These are phyloP conservation scores for Zaprionus inermis DNA, from an alignment of 1,140 invertebrate species.

Conservation along the genomic window DNA sequence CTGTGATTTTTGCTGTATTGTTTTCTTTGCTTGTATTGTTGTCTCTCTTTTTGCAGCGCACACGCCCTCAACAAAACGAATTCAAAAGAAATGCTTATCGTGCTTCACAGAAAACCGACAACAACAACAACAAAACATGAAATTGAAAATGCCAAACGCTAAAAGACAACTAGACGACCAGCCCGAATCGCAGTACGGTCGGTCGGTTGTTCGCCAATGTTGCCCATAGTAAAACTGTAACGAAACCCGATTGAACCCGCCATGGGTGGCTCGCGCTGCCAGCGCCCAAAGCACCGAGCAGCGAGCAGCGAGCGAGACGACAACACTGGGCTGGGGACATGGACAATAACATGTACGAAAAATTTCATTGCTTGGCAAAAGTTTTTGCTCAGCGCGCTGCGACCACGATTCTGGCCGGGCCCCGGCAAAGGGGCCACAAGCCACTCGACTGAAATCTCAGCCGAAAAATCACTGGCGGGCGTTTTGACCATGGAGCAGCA, in stretches of 20 bases:
- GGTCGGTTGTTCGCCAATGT: conserved; percentile 53
- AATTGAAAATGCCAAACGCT: conserved; percentile 82
- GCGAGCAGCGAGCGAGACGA: conserved; percentile 41
- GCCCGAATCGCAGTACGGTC: neutral
- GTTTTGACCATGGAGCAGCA: conserved; percentile 42
- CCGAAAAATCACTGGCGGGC: conserved; percentile 76
- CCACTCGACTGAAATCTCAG: conserved; percentile 63
- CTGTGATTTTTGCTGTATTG: conserved; percentile 68
- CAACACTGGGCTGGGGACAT: conserved; percentile 66
- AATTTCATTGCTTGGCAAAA: conserved; percentile 73
- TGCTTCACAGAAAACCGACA: conserved; percentile 77
- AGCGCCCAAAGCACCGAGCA: conserved; percentile 35
- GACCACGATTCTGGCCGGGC: conserved; percentile 49
- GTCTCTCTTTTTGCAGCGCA: conserved; percentile 39
- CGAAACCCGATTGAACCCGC: conserved; percentile 81
- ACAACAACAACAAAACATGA: conserved; percentile 68
- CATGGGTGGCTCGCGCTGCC: conserved; percentile 71
- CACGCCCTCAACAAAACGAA: conserved; percentile 79
- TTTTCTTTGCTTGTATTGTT: conserved; percentile 13
- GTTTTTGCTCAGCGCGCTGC: conserved; percentile 60
- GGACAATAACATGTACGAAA: conserved; percentile 80
- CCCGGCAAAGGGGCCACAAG: conserved; percentile 20
- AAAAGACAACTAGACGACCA: conserved; percentile 71
- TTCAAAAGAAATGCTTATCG: conserved; percentile 82
- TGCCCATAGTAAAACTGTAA: conserved; percentile 78